Evolutionary conservation across 2,113 vertebrate genomes (phyloP), one percentile per base, ranked within the genome.

Genomic region (Hippocampus guttulatus): DNA sequence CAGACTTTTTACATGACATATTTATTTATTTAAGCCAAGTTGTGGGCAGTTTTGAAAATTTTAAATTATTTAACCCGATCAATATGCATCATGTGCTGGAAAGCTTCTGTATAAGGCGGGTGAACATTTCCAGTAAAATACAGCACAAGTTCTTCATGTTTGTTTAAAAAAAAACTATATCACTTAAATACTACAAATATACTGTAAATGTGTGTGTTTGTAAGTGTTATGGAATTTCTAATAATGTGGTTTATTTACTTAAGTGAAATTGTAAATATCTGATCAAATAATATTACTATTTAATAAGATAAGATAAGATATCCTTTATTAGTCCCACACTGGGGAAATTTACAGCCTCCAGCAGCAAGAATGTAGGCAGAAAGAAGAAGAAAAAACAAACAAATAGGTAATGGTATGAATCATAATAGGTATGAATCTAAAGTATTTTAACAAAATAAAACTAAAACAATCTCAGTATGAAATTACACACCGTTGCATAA

Each of bases 71-170:
- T 25, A 60, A 25, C 12, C 2, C 14, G 5, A 15, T n/a, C 40
- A 45, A 45, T 43, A 14, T 8, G 41, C 25, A 23, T 23, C n/a
- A 25, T 15, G 15, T 15, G 18, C 21, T 52, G 7, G 40, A 66
- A 58, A 8, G 49, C 27, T 23, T 75, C 51, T 70, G 54, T 62
- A 18, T 68, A 25, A 54, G 38, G 55, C 74, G 47, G 68, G 45
- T 57, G 21, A 57, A 57, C 23, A 8, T 3, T 23, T 23, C 11
- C 54, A 57, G n/a, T 23, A 15, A 25, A 27, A 11, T 58, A 58
- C 47, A 51, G 16, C 47, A 51, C 15, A 58, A 5, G 23, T 27
- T 58, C 8, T 27, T 58, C 10, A 12, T 3, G 14, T 27, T 25
- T 25, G 3, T 18, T 18, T 18, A 18, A 51, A 18, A 30, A 30